Percentiles rank a stretch among this genome's conserved stretches.
These are phyloP conservation scores for Magallana gigas DNA, from an alignment of 1,140 invertebrate species.

Conservation along the genomic window DNA sequence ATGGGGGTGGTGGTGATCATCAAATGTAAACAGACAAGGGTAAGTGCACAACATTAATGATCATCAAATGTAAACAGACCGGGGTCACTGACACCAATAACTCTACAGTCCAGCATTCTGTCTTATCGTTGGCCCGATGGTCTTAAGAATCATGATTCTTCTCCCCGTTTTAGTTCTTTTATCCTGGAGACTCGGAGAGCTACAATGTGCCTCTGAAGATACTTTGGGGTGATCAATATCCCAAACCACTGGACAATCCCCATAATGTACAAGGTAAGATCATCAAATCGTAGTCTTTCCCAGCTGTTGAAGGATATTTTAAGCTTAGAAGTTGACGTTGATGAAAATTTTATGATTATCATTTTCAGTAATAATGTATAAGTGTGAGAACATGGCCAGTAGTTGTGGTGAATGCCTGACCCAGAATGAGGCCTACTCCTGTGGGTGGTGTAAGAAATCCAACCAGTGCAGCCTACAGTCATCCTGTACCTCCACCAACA, in stretches of 20 bases:
- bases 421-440: conserved; percentile 66
- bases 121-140: not conserved
- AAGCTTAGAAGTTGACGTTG: too few species aligned
- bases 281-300: not conserved
- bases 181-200: conserved; percentile 60
- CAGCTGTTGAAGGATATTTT: too few species aligned
- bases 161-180: conserved; percentile 71
- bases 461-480: conserved; percentile 62
- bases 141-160: not conserved
- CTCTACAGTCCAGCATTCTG: not conserved
- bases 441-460: conserved; percentile 75
- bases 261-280: conserved; percentile 73
- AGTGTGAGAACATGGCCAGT: conserved; percentile 75
- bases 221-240: conserved; percentile 65
- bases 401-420: conserved; percentile 75
- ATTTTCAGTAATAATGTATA: conserved; percentile 76
- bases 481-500: conserved; percentile 55
- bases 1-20: not conserved
- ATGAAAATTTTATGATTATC: not conserved
- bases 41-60: not conserved
- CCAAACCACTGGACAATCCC: conserved; percentile 74
- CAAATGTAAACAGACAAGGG: conserved; percentile 10
- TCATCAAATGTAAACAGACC: conserved; percentile 21
- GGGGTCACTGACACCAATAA: not conserved
- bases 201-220: conserved; percentile 74